Evolutionary conservation across 1,140 invertebrate species (phyloP), one percentile per base, ranked within the genome.

Genomic region (Coenobita brevimanus): DNA sequence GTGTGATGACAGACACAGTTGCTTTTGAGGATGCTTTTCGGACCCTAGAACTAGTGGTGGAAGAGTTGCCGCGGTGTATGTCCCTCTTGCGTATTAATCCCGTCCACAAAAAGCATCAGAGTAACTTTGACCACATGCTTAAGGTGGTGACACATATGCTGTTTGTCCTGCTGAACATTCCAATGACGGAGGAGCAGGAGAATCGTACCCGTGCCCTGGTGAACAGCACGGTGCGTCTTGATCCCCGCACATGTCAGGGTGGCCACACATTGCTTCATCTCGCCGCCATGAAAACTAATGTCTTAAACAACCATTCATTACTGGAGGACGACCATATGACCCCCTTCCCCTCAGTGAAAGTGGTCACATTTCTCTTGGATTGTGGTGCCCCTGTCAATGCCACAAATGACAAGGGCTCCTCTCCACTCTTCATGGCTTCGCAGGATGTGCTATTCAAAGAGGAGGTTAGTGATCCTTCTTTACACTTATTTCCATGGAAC

Each of bases 191-290:
- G 91, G 92, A 13, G 93, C 94, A 87, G 92, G 94, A 50, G 92
- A 78, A 15, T 67, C 89, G 13, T 57, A 78, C 90, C 27, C 50
- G 75, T 38, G 10, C 57, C 3, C 43, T 90, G 13, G 69, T 91
- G 1, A 69, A 84, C 21, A 57, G 92, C 82, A 83, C 87, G n/a
- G 38, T 90, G 13, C 79, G 85, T 36, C 93, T 94, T 89, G 95
- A 96, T 92, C 94, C 96, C 30, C 94, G 94, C 87, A 96, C 95
- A 90, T 94, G 95, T n/a, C 94, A 93, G 64, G 95, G 94, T 17
- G 95, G 95, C 67, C 96, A 97, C 91, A 95, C 96, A 3, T 93
- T 98, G 60, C 93, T 98, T 36, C 97, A 98, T 93, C 93, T 97
- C 73, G 96, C 95, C 88, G 96, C 96, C 38, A 97, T 96, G 3